Percentiles rank a stretch among this genome's conserved stretches.
Evolutionary conservation across 1,140 invertebrate genomes (phyloP).

Genomic region (Caenorhabditis inopinata): DNA sequence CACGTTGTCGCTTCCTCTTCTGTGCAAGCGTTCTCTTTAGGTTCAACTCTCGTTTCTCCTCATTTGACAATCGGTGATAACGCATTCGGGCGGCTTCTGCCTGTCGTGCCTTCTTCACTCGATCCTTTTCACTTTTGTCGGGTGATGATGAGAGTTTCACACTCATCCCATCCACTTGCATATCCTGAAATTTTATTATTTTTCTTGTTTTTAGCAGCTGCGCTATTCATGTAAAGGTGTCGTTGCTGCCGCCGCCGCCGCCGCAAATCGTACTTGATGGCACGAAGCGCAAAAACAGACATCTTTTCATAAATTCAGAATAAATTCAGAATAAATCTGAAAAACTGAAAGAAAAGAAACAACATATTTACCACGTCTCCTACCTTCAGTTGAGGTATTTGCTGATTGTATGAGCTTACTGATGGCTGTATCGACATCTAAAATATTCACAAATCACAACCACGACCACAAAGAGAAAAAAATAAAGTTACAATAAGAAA

Average conservation of each 20-base stretch:
- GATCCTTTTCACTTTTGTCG: conserved; percentile 48
- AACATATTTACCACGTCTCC: conserved; percentile 21
- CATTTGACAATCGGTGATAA: conserved; percentile 45
- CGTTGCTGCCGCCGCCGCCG: too few relatives aligned
- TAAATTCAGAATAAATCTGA: background rate
- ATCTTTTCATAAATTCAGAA: background rate
- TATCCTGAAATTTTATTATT: background rate
- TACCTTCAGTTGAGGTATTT: background rate
- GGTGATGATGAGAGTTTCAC: conserved; percentile 9
- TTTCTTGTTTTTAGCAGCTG: too few relatives aligned
- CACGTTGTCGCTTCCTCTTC: conserved; percentile 48
- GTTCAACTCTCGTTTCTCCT: conserved; percentile 49
- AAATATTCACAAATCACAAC: background rate
- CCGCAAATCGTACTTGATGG: too few relatives aligned
- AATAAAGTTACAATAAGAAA: background rate
- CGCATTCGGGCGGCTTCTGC: conserved; percentile 48
- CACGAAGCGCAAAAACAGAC: too few relatives aligned
- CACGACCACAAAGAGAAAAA: background rate
- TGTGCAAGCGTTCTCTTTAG: conserved; percentile 49
- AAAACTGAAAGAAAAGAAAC: background rate
- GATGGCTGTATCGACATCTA: conserved; percentile 23
- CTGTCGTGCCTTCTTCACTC: conserved; percentile 46
- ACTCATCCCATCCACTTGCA: background rate
- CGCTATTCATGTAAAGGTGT: too few relatives aligned
- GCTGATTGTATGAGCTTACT: background rate